Base-by-base conservation (phyloP, 1,140 invertebrate genomes). In the Drosophila repleta region DNA sequence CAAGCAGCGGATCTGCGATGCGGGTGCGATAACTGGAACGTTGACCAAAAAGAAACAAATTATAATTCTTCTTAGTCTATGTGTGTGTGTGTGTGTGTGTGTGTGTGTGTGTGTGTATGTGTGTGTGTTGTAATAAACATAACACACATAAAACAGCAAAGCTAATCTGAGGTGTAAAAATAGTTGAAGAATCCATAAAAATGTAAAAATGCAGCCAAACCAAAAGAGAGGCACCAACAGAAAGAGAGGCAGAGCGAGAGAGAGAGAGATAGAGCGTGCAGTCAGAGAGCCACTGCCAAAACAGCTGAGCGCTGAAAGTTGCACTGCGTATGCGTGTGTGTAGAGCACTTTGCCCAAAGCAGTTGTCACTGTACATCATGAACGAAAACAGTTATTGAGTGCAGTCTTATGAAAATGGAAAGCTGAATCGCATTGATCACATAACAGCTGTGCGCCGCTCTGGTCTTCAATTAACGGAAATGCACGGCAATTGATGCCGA, bases 111-210 rank as follows among this genome's bases (percentile, higher is more conserved):
- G 43, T 32, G 39, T 45, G 43, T 32, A 21, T 45, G 24, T 18
- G 21, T 43, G 21, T 64, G 20, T 61, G 7, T 21, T 29, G 39
- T 48, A 46, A 51, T 73, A 61, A 73, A 76, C 74, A 69, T 74
- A 76, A 52, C 32, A 43, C 67, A 76, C 32, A 64, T 20, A 56
- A 60, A 72, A 29, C 43, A 48, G 11, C 61, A 41, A 64, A 20
- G 45, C 61, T 48, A 75, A 58, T 70, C 52, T 51, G 48, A 45
- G 66, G 75, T 82, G 75, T 87, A 88, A 76, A 88, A 87, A 87
- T 79, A 88, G 79, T 83, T 15, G 64, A 79, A 61, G 83, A 88
- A 87, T 76, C 83, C 83, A 87, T 87, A 87, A 83, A 88, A 87
- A 88, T 87, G 82, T 79, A 48, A 26, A 58, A 66, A 72, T 83